Evolutionary conservation across 64 coral and sea anemone species (phyloP).

Genomic region (Hydrozoanthus tunicans): DNA sequence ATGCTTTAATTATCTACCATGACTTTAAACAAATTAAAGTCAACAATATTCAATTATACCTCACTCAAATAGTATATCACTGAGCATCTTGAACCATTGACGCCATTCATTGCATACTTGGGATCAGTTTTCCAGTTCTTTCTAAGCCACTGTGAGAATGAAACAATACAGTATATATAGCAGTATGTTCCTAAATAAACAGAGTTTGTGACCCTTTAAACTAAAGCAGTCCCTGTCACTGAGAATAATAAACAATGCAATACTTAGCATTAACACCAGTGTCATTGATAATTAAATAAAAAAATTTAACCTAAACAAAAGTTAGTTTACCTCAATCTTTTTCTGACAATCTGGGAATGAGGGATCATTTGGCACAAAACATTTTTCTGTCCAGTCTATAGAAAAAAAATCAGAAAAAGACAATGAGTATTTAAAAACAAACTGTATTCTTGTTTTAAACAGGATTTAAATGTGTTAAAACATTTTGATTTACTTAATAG

Average conservation of each 20-base stretch:
- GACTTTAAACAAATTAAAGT: too few species aligned
- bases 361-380: constrained; percentile 74
- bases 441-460: too few species aligned
- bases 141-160: constrained; percentile 62
- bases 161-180: neutral
- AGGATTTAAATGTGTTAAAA: too few species aligned
- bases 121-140: constrained; percentile 78
- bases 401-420: neutral
- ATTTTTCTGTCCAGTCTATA: constrained; percentile 26
- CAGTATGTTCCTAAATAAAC: neutral
- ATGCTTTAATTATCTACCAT: too few species aligned
- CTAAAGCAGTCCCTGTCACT: too few species aligned
- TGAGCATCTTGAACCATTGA: constrained; percentile 78
- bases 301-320: too few species aligned
- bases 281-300: neutral
- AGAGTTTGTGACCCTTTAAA: too few species aligned
- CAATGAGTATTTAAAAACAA: too few species aligned
- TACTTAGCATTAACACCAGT: too few species aligned
- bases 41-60: constrained; percentile 17
- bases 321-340: constrained; percentile 67
- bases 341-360: constrained; percentile 73
- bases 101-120: constrained; percentile 57
- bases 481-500: too few species aligned
- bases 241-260: too few species aligned
- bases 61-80: constrained; percentile 74